Percentiles rank a stretch among this genome's conserved stretches.
These are phyloP conservation scores for Acropora yongei DNA, from an alignment of 64 coral and sea anemone genomes.

Conservation along the genomic window DNA sequence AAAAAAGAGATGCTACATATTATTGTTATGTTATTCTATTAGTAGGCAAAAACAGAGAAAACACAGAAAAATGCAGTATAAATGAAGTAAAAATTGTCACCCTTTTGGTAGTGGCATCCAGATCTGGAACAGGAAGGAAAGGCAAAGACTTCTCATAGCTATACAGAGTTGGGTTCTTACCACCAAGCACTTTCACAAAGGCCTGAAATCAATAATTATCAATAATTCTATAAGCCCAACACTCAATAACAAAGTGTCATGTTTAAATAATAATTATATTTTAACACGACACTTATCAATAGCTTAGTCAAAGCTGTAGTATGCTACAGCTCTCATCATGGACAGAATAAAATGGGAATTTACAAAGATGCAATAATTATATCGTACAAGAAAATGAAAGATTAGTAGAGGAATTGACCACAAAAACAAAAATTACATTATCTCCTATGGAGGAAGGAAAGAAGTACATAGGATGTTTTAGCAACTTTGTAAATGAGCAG, in stretches of 20 bases:
- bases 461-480: no score
- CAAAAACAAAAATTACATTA: no score
- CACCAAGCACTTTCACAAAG: conserved; percentile 83
- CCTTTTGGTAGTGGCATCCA: conserved; percentile 72
- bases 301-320: neutral
- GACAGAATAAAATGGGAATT: neutral
- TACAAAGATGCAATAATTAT: neutral
- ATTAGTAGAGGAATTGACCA: no score
- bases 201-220: conserved; percentile 29
- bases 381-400: no score
- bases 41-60: no score
- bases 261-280: no score
- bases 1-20: no score
- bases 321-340: neutral
- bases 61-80: neutral
- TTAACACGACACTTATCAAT: neutral
- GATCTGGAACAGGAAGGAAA: conserved; percentile 76
- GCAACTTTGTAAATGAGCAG: no score
- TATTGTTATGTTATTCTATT: no score
- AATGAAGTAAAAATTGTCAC: conserved; percentile 21
- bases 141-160: conserved; percentile 90
- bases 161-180: conserved; percentile 76
- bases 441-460: no score
- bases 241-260: no score
- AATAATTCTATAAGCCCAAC: no score